Evolutionary conservation across 2,888 invertebrate genomes (phyloP).

Genomic region (Callinectes sapidus): DNA sequence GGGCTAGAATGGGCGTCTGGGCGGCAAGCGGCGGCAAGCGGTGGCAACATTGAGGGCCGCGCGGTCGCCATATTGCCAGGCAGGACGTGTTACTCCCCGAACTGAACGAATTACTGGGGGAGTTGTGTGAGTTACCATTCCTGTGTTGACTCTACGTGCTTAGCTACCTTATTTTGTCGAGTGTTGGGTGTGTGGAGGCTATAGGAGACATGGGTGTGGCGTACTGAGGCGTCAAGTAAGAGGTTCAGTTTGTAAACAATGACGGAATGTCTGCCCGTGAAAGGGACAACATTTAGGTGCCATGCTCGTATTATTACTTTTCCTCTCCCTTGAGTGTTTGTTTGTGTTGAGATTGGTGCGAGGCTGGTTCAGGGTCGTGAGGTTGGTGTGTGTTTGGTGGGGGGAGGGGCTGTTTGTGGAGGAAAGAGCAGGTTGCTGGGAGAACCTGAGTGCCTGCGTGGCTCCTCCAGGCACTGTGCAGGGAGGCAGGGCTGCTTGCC

Average conservation of each 20-base stretch:
- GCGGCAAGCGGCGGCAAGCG: neutral
- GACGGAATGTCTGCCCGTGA: neutral
- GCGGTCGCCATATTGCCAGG: slow-evolving; percentile 31
- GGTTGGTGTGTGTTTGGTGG: neutral
- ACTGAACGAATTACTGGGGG: neutral
- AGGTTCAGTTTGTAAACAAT: neutral
- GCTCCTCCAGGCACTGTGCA: neutral
- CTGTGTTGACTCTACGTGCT: neutral
- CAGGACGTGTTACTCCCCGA: neutral
- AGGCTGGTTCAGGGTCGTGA: neutral
- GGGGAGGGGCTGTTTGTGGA: neutral
- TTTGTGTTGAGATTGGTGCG: neutral
- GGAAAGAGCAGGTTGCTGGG: neutral
- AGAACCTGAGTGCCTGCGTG: neutral
- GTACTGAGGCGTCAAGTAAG: neutral
- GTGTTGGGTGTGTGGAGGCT: neutral
- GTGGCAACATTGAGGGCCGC: neutral
- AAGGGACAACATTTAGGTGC: neutral
- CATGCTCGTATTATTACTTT: neutral
- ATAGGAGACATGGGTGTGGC: neutral
- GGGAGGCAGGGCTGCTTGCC: neutral
- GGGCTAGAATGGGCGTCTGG: neutral
- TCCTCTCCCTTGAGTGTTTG: neutral
- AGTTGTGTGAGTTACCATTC: neutral
- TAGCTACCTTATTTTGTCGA: neutral